phyloP scores from a whole-genome alignment of 2,888 invertebrate species.

The Drosophila parthenogenetica region DNA sequence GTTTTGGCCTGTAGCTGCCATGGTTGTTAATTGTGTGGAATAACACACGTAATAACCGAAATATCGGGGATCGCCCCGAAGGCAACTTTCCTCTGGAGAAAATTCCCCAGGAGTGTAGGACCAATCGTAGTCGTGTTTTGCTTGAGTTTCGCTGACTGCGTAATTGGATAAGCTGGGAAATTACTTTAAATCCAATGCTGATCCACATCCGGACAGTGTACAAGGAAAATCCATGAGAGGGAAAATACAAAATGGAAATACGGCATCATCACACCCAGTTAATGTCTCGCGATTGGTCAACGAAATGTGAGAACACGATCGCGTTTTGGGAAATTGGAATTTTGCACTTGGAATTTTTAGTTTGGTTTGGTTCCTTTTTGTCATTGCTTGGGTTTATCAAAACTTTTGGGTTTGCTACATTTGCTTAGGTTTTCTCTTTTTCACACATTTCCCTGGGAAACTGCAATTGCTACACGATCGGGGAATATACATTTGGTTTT shows the following conservation, averaged over 20 bases:
- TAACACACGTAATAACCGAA: constrained; percentile 78
- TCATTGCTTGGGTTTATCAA: constrained; percentile 74
- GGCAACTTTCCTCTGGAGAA: constrained; percentile 13
- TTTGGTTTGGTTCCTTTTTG: constrained; percentile 51
- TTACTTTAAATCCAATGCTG: constrained; percentile 72
- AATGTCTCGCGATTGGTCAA: constrained; percentile 49
- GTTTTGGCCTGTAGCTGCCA: constrained; percentile 28
- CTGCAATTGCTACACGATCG: constrained; percentile 30
- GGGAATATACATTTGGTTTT: constrained; percentile 61
- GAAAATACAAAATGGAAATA: constrained; percentile 72
- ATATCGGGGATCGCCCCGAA: constrained; percentile 57
- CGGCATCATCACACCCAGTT: constrained; percentile 56
- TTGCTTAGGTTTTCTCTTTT: constrained; percentile 53
- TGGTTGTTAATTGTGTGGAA: constrained; percentile 69
- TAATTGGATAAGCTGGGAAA: constrained; percentile 83
- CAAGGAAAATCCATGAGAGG: constrained; percentile 70
- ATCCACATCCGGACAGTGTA: constrained; percentile 67
- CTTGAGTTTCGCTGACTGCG: constrained; percentile 79
- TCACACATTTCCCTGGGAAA: constrained; percentile 61
- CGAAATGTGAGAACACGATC: constrained; percentile 20
- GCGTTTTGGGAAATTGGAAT: constrained; percentile 58
- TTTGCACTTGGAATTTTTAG: constrained; percentile 67
- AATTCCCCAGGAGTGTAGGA: constrained; percentile 37
- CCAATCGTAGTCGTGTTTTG: constrained; percentile 46
- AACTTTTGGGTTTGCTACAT: constrained; percentile 72